Evolutionary conservation across 2,113 vertebrate genomes (phyloP), one percentile per base, ranked within the genome.

Genomic region (Callaeas wilsoni): DNA sequence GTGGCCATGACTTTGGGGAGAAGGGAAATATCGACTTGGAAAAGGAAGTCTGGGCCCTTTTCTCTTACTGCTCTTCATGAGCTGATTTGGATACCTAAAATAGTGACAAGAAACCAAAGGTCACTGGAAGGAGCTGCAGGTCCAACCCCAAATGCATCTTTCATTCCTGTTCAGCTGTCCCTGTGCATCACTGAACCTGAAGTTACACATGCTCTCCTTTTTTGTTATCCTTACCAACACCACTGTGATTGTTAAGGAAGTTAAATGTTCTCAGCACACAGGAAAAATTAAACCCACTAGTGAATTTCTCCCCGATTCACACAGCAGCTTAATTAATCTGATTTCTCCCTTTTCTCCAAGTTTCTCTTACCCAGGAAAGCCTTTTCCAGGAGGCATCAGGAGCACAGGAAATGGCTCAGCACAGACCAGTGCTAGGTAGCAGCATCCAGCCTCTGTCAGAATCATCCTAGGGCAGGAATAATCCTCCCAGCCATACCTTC

Each of bases 261-360:
- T 10, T 26, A 49, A 49, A 13, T 7, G 5, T n/a, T 64, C 77
- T 37, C 41, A 69, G 21, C 46, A 29, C 0, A 0, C 0, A 20
- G 23, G 22, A 14, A 77, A 70, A 63, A 37, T 1, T 3, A 14
- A n/a, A 37, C 3, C 14, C 2, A 1, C 20, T 0, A 9, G 3
- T 5, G 11, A 16, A 17, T 46, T 67, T 32, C 16, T 37, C 57
- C 44, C 37, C 13, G 7, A 57, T 35, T 75, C 75, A 39, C 10
- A 39, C 5, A 74, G 26, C 23, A 70, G 3, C 14, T 16, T 6
- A 7, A 10, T 46, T 35, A 47, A 49, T 50, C 22, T 16, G 16
- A 30, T 81, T 59, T 69, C 27, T 44, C 41, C 7, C 15, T 76
- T 55, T 75, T 5, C 35, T 77, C 27, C 29, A 22, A 55, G 52